These are phyloP conservation scores for Crax fasciolata DNA, from an alignment of 2,797 vertebrate species.

Conservation along the genomic window DNA sequence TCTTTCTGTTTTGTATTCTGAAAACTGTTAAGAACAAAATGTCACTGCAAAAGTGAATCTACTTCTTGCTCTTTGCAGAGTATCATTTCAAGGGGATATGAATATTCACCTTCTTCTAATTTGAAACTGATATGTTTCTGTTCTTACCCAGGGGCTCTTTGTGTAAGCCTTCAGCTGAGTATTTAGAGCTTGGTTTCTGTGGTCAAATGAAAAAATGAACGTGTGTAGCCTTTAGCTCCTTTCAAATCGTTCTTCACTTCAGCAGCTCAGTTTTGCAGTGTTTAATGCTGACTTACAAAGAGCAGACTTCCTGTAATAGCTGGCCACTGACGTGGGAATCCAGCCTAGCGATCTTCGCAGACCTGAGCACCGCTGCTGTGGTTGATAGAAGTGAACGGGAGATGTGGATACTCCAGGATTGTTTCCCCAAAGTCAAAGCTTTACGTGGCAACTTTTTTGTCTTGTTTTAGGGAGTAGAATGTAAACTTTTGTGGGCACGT, in stretches of 20 bases:
- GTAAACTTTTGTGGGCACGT: neutral
- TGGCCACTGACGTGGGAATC: neutral
- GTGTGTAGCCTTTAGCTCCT: constrained; percentile 36
- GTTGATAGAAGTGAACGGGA: neutral
- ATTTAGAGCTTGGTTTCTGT: constrained; percentile 43
- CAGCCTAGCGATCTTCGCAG: neutral
- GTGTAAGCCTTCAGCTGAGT: neutral
- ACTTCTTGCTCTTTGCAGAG: neutral
- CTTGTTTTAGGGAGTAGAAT: neutral
- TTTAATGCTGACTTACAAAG: neutral
- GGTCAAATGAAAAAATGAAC: constrained; percentile 32
- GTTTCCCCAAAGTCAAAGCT: neutral
- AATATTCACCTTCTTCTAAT: neutral
- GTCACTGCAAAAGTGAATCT: neutral
- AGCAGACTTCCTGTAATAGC: constrained; percentile 65
- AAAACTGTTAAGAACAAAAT: neutral
- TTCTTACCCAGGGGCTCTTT: neutral
- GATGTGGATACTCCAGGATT: neutral
- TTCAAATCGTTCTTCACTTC: constrained; percentile 25
- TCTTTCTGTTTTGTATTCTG: neutral
- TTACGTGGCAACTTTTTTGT: neutral
- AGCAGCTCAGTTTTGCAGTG: constrained; percentile 57
- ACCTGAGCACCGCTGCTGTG: neutral
- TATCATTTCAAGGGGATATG: neutral
- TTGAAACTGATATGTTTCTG: neutral